These are phyloP conservation scores for Dynastes maya DNA, from an alignment of 2,888 invertebrate species.

Conservation along the genomic window DNA sequence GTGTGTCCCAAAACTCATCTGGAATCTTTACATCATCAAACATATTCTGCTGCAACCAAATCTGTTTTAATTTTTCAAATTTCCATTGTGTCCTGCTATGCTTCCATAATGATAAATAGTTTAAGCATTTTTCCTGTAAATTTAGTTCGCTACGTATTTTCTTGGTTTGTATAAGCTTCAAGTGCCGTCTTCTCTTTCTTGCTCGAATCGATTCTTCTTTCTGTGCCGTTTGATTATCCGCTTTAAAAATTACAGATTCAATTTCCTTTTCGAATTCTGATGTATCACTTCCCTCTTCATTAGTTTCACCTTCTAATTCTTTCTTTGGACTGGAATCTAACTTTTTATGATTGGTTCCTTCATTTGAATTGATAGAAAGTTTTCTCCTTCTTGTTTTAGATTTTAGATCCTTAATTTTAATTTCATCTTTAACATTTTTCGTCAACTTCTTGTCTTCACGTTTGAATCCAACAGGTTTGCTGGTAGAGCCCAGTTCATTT, in stretches of 20 bases:
- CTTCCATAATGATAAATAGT: conserved; percentile 84
- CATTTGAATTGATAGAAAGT: background rate
- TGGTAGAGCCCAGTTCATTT: too few relatives aligned
- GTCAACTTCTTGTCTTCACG: too few relatives aligned
- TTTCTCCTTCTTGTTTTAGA: background rate
- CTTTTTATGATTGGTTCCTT: background rate
- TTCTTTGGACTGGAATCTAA: background rate
- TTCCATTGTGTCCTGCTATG: conserved; percentile 82
- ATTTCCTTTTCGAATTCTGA: conserved; percentile 7
- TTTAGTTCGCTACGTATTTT: conserved; percentile 73
- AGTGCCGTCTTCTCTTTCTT: conserved; percentile 77
- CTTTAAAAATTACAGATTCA: conserved; percentile 51
- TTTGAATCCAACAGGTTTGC: too few relatives aligned
- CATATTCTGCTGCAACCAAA: conserved; percentile 82
- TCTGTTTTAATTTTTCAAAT: conserved; percentile 84
- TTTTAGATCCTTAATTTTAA: background rate
- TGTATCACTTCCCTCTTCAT: background rate
- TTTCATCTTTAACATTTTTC: too few relatives aligned
- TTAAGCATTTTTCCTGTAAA: conserved; percentile 76
- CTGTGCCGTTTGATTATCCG: conserved; percentile 65
- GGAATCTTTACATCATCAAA: conserved; percentile 76
- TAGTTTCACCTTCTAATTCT: background rate
- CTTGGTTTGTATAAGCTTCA: conserved; percentile 73
- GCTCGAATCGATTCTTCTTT: conserved; percentile 75
- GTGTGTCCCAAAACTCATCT: conserved; percentile 76